These are phyloP conservation scores for Ciona savignyi DNA, from an alignment of 23 tunicate genomes.

Conservation along the genomic window DNA sequence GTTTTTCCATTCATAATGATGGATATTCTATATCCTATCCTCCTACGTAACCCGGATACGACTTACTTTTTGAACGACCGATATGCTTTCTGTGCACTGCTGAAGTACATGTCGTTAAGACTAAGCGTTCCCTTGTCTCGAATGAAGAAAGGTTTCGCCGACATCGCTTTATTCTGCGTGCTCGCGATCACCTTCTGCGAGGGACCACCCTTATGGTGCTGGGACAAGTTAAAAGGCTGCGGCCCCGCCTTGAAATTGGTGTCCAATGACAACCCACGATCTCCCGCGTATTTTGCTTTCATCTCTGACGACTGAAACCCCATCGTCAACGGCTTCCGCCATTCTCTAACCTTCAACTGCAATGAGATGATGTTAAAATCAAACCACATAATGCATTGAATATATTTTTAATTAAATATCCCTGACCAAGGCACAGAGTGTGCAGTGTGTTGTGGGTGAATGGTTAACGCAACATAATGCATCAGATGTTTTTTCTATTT, in stretches of 20 bases:
- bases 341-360: slow-evolving; percentile 71
- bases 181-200: slow-evolving; percentile 74
- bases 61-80: slow-evolving; percentile 77
- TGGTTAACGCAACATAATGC: no score
- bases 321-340: slow-evolving; percentile 71
- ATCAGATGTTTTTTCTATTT: no score
- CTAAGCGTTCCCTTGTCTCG: slow-evolving; percentile 70
- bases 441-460: no score
- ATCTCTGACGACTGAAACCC: slow-evolving; percentile 74
- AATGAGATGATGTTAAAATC: no score
- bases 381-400: no score
- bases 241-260: slow-evolving; percentile 66
- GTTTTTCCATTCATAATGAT: no score
- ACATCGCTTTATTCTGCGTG: slow-evolving; percentile 74
- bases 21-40: no score
- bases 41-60: no score
- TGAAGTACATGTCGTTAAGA: slow-evolving; percentile 68
- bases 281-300: slow-evolving; percentile 51
- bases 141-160: slow-evolving; percentile 67
- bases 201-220: slow-evolving; percentile 70
- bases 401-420: no score
- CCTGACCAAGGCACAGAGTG: no score
- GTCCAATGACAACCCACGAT: slow-evolving; percentile 30
- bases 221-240: slow-evolving; percentile 63
- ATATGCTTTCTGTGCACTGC: slow-evolving; percentile 54